A percentile compares a stretch with the other conserved stretches of the same genome.
Evolutionary conservation across 2,888 invertebrate species (phyloP).

Genomic region (Atethmia centrago): DNA sequence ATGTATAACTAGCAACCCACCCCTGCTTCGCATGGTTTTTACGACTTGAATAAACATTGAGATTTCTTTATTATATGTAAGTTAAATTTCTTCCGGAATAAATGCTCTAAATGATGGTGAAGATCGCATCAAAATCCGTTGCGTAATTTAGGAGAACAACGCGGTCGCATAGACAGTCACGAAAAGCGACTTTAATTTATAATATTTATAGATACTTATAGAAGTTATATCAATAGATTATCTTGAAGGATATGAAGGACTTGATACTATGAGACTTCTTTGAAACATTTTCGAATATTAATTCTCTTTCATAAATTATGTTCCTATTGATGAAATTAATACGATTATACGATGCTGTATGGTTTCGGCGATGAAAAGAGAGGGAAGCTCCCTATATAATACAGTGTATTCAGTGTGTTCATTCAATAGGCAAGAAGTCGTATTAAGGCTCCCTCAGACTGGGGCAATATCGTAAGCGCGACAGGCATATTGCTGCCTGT

Average conservation of each 20-base stretch:
- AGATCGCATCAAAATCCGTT: neutral
- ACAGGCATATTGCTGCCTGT: too few relatives aligned
- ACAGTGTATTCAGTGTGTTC: slow-evolving; percentile 3
- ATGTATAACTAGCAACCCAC: neutral
- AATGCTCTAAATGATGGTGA: neutral
- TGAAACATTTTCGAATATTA: neutral
- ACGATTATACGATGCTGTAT: slow-evolving; percentile 4
- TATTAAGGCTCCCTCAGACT: too few relatives aligned
- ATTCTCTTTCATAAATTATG: neutral
- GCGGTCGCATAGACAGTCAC: neutral
- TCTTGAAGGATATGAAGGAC: slow-evolving; percentile 3
- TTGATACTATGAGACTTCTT: neutral
- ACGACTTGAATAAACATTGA: neutral
- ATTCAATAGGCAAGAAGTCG: neutral
- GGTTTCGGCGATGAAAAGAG: slow-evolving; percentile 10
- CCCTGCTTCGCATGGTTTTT: neutral
- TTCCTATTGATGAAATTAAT: slow-evolving; percentile 4
- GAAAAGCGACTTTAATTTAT: neutral
- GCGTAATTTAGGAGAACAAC: neutral
- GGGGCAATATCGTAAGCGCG: too few relatives aligned
- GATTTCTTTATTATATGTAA: neutral
- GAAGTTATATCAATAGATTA: slow-evolving; percentile 8
- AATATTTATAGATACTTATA: neutral
- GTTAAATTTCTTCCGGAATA: neutral
- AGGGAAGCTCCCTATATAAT: too few relatives aligned